Percentiles rank a stretch among this genome's conserved stretches.
phyloP scores from a whole-genome alignment of 2,113 vertebrate genomes.

The Phyllostomus hastatus region DNA sequence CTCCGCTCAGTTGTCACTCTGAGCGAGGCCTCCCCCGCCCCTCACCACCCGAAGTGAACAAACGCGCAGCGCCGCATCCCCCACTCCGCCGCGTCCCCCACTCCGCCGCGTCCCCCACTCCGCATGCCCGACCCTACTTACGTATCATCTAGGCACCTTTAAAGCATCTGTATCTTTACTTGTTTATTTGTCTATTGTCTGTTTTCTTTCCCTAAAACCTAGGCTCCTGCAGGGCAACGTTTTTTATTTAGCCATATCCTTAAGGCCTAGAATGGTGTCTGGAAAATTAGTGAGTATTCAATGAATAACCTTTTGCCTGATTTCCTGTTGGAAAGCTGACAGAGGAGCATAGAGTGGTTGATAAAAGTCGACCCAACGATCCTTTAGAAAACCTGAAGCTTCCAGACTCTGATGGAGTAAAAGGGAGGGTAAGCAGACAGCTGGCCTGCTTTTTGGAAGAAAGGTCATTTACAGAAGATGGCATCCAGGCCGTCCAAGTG shows the following conservation, averaged over 20 bases:
- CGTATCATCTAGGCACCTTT: neutral
- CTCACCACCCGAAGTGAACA: neutral
- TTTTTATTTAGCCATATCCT: neutral
- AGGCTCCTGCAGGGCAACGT: neutral
- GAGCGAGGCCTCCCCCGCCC: neutral
- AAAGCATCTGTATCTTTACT: neutral
- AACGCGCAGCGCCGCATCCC: accelerated
- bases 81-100: too few relatives aligned
- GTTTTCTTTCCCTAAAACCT: neutral
- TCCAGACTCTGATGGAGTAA: neutral
- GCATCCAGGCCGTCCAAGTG: neutral
- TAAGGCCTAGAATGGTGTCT: neutral
- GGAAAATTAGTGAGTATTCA: neutral
- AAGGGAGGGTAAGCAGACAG: neutral
- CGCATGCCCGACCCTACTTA: neutral
- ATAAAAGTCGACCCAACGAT: neutral
- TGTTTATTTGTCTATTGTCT: neutral
- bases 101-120: neutral
- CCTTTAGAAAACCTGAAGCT: neutral
- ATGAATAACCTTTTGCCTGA: neutral
- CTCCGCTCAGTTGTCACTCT: neutral
- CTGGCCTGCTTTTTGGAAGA: neutral
- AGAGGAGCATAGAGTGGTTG: neutral
- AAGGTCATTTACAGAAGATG: neutral
- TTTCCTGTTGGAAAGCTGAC: neutral